A percentile compares a stretch with the other conserved stretches of the same genome.
These are phyloP conservation scores for Pseudochirops corinnae DNA, from an alignment of 2,797 vertebrate species.

Conservation along the genomic window DNA sequence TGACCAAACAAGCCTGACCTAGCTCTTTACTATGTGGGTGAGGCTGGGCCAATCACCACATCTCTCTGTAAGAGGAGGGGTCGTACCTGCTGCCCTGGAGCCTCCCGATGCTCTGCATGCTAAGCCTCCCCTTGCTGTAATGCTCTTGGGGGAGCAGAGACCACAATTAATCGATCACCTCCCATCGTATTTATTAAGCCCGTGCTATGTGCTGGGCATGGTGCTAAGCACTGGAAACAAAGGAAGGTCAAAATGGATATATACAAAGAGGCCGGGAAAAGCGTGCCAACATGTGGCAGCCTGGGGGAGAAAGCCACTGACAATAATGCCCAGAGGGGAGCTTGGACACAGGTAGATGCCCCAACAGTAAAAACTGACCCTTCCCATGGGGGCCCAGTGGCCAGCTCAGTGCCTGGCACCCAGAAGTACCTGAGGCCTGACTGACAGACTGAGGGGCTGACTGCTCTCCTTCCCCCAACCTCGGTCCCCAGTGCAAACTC, in stretches of 20 bases:
- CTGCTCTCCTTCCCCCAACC: no score
- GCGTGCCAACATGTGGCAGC: rapidly evolving
- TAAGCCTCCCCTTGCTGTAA: no score
- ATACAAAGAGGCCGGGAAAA: background rate
- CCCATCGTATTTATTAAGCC: background rate
- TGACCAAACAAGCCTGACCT: background rate
- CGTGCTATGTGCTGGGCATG: rapidly evolving
- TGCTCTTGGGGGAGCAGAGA: no score
- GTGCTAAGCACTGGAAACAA: background rate
- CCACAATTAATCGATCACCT: no score
- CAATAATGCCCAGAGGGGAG: background rate
- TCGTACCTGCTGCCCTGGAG: background rate
- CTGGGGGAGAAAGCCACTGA: background rate
- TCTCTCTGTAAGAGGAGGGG: background rate
- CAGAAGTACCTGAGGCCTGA: no score
- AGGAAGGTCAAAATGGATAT: background rate
- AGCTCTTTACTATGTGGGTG: background rate
- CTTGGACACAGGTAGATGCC: no score
- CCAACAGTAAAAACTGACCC: background rate
- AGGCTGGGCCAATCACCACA: background rate
- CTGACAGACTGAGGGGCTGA: no score
- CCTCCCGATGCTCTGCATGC: background rate
- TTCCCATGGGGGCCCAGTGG: background rate
- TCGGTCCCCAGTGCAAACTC: no score
- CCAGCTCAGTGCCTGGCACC: no score